Evolutionary conservation across 2,797 vertebrate genomes (phyloP).

Genomic region (Pipistrellus pipistrellus): DNA sequence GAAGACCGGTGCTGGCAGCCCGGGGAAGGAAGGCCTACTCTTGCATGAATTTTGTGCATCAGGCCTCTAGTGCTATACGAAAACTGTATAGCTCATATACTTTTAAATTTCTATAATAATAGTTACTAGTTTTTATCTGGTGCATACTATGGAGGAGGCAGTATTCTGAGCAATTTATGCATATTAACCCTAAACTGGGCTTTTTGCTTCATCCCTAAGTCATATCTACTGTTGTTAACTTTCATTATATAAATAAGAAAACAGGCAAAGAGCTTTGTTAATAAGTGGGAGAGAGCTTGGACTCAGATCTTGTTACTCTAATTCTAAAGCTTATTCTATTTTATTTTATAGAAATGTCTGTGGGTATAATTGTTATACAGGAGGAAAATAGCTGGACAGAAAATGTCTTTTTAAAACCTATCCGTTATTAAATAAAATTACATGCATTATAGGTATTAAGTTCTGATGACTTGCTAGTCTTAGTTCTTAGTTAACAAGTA

Average conservation of each 20-base stretch:
- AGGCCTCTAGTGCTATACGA: neutral
- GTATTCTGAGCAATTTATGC: neutral
- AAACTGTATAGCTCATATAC: neutral
- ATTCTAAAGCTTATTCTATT: neutral
- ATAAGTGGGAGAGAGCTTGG: neutral
- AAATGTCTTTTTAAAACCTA: neutral
- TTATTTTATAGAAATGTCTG: neutral
- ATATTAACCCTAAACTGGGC: neutral
- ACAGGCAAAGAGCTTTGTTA: conserved; percentile 1
- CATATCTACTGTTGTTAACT: neutral
- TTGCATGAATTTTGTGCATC: too few relatives aligned
- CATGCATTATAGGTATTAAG: neutral
- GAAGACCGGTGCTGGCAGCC: too few relatives aligned
- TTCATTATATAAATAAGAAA: neutral
- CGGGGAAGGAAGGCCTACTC: too few relatives aligned
- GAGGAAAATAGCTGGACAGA: neutral
- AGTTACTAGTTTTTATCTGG: conserved; percentile 7
- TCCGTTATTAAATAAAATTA: conserved; percentile 31
- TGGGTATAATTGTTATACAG: neutral
- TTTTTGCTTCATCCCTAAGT: neutral
- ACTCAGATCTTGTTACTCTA: neutral
- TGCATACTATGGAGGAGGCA: neutral
- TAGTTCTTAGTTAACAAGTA: neutral
- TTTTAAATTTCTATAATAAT: neutral
- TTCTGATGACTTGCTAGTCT: neutral